Evolutionary conservation across 64 coral and sea anemone genomes (phyloP), one percentile per base, ranked within the genome.

Genomic region (Dendrophyllia cribrosa): DNA sequence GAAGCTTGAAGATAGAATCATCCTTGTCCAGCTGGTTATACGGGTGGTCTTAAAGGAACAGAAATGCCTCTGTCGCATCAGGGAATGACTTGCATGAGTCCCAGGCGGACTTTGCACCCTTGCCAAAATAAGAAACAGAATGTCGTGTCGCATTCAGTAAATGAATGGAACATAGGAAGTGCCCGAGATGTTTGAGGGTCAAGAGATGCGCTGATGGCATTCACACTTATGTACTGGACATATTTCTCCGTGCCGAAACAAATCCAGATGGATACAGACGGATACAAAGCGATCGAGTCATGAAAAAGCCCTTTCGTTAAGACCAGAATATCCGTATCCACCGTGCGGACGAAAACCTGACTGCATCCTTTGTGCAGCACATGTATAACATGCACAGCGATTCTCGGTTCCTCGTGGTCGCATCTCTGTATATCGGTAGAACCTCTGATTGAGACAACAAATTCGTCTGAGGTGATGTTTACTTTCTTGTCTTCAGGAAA

Each of bases 281-380:
- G 67, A 75, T 88, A 58, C 53, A 58, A 88, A 60, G 67, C 43
- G 45, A 58, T n/a, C 17, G 72, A 22, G 64, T 50, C 68, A 73
- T 72, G 45, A 52, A 87, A 87, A 72, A 89, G 9, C 19, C 71
- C 72, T 72, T 13, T 60, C 58, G 76, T 77, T 69, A 89, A 77
- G 26, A 89, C 58, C 51, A 89, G 48, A 89, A 89, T n/a, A 76
- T 89, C 87, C 17, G 71, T 89, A 89, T 89, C 56, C 87, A 89
- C 67, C 56, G 46, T 51, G 20, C 67, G 14, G 14, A 65, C 62
- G n/a, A 65, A 65, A 17, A 65, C 62, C 20, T 68, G 43, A 9
- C 55, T 51, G 17, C n/a, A 72, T 72, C 51, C 17, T 46, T 72
- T 72, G 46, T 56, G 1, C 51, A 72, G 49, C 43, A 13, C 17